phyloP scores from a whole-genome alignment of 92 coral and sea anemone genomes.

The Montipora capitata region DNA sequence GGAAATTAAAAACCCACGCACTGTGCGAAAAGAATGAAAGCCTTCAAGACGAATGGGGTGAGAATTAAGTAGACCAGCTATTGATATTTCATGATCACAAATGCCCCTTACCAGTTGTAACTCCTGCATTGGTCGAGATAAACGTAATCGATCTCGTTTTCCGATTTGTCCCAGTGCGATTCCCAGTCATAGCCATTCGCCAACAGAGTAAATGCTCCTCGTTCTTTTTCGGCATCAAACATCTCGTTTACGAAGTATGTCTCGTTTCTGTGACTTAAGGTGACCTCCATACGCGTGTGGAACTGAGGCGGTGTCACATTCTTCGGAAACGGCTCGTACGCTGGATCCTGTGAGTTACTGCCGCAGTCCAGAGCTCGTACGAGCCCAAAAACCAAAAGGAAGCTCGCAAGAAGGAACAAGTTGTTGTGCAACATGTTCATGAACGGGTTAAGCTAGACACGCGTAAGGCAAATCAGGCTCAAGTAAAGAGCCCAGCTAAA shows the following conservation, averaged over 20 bases:
- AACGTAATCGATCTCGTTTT: slow-evolving; percentile 26
- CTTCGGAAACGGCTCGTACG: slow-evolving; percentile 44
- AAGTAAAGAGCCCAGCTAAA: no score
- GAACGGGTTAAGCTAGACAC: no score
- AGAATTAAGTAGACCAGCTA: no score
- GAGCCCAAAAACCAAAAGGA: not conserved
- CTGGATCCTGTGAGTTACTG: slow-evolving; percentile 39
- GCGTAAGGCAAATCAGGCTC: no score
- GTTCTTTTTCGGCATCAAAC: slow-evolving; percentile 22
- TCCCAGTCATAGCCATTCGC: slow-evolving; percentile 31
- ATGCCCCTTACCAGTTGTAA: slow-evolving; percentile 18
- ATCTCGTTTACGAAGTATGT: slow-evolving; percentile 51
- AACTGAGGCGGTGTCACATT: slow-evolving; percentile 37
- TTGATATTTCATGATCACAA: not conserved
- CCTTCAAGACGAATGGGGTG: no score
- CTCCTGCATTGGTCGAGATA: slow-evolving; percentile 19
- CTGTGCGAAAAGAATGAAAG: no score
- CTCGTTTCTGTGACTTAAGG: slow-evolving; percentile 29
- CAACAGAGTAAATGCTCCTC: slow-evolving; percentile 44
- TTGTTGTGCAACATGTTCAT: not conserved
- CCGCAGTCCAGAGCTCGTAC: slow-evolving; percentile 36
- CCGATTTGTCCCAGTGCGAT: slow-evolving; percentile 35
- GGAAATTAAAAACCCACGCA: no score
- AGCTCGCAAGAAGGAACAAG: not conserved
- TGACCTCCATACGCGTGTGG: slow-evolving; percentile 55